Conservation (phyloP, 2,113 vertebrate species). For the Callionymus lyra region DNA sequence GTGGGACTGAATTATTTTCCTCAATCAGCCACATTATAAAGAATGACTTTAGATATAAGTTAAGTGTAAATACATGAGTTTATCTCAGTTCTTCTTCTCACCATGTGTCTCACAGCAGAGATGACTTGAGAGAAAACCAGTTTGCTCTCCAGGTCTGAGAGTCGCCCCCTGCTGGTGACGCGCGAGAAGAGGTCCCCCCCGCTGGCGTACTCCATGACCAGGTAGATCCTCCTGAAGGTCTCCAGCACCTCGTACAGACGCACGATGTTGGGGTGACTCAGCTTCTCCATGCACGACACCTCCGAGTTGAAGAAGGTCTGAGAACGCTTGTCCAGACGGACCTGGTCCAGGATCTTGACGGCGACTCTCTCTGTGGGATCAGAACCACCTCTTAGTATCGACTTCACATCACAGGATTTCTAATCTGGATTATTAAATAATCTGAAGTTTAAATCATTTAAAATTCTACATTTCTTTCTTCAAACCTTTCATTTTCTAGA, state of each 20-base stretch:
- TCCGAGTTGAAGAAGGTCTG: constrained; percentile 49
- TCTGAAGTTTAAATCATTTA: too few relatives aligned
- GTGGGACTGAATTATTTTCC: too few relatives aligned
- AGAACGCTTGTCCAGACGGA: constrained; percentile 34
- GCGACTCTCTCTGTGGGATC: constrained; percentile 60
- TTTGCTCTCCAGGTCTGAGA: constrained; percentile 61
- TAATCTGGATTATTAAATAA: too few relatives aligned
- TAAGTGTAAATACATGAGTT: too few relatives aligned
- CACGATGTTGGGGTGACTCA: constrained; percentile 66
- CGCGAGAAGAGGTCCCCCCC: constrained; percentile 66
- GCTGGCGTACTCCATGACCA: constrained; percentile 67
- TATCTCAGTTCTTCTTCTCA: too few relatives aligned
- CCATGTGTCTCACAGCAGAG: constrained; percentile 67
- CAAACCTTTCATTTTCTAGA: too few relatives aligned
- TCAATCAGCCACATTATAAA: too few relatives aligned
- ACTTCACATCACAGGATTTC: too few relatives aligned
- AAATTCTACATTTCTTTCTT: too few relatives aligned
- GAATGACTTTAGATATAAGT: too few relatives aligned
- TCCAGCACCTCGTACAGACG: constrained; percentile 68
- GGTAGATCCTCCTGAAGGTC: constrained; percentile 54
- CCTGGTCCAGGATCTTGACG: constrained; percentile 66
- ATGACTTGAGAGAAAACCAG: constrained; percentile 65
- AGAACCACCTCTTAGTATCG: too few relatives aligned
- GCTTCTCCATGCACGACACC: constrained; percentile 65
- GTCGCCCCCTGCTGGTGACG: constrained; percentile 60